These are phyloP conservation scores for Fregetta grallaria DNA, from an alignment of 2,113 vertebrate genomes.

Conservation along the genomic window DNA sequence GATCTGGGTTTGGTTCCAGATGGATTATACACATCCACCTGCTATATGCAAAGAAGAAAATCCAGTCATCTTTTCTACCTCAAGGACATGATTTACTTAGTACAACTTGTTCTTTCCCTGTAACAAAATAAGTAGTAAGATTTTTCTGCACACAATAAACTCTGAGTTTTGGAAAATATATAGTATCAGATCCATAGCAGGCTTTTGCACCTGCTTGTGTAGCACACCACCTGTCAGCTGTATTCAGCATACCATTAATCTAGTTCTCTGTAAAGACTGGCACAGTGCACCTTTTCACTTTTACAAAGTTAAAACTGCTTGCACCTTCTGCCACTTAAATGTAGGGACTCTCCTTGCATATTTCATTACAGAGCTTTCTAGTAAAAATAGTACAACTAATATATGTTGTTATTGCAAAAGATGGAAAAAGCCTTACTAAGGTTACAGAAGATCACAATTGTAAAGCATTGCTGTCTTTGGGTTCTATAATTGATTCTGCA, in stretches of 20 bases:
- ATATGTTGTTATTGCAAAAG: neutral
- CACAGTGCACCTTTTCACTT: neutral
- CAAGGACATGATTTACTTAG: neutral
- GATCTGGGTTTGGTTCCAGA: neutral
- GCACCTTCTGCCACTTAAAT: neutral
- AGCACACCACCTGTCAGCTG: neutral
- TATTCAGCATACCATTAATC: neutral
- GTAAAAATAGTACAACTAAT: neutral
- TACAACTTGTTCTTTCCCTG: accelerated
- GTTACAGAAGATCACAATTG: neutral
- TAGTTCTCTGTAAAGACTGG: neutral
- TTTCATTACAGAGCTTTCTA: neutral
- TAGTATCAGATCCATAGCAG: neutral
- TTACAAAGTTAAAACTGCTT: neutral
- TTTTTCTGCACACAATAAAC: neutral
- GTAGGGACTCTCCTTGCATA: neutral
- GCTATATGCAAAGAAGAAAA: neutral
- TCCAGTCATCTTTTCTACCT: neutral
- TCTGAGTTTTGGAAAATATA: neutral
- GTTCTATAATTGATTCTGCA: neutral
- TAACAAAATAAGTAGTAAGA: neutral
- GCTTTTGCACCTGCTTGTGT: neutral
- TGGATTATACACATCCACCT: neutral
- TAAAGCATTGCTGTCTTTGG: neutral
- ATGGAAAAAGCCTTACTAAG: neutral